These are phyloP conservation scores for Lordiphosa mommai DNA, from an alignment of 1,140 invertebrate genomes.

Conservation along the genomic window DNA sequence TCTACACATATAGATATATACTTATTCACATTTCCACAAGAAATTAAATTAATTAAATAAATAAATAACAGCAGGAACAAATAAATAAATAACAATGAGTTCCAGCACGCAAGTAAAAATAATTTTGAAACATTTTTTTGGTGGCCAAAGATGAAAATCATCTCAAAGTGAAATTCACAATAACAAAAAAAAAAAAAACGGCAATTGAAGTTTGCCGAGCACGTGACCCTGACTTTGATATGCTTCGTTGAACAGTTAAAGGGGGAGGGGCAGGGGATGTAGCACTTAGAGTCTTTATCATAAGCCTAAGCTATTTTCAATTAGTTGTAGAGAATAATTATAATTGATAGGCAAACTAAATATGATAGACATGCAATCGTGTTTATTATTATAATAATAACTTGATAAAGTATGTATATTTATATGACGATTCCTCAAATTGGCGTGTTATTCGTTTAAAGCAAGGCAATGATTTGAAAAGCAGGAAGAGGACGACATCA, in stretches of 20 bases:
- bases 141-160: constrained; percentile 17
- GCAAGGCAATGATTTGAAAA: too few relatives aligned
- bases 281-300: constrained; percentile 29
- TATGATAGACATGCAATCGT: constrained; percentile 31
- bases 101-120: constrained; percentile 50
- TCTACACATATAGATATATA: constrained; percentile 2
- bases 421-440: too few relatives aligned
- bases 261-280: not conserved
- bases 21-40: constrained; percentile 35
- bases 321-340: constrained; percentile 48
- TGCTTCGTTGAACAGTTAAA: constrained; percentile 26
- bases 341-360: constrained; percentile 50
- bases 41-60: constrained; percentile 71
- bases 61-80: constrained; percentile 48
- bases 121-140: constrained; percentile 53
- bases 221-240: constrained; percentile 44
- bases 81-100: constrained; percentile 59
- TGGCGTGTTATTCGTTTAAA: too few relatives aligned
- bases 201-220: constrained; percentile 25
- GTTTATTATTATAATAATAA: not conserved
- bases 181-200: not conserved
- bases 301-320: constrained; percentile 48
- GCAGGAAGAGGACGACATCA: too few relatives aligned
- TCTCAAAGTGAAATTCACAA: constrained; percentile 4
- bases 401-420: constrained; percentile 21